phyloP scores from a whole-genome alignment of 2,888 invertebrate species.

The Pristionchus exspectatus region DNA sequence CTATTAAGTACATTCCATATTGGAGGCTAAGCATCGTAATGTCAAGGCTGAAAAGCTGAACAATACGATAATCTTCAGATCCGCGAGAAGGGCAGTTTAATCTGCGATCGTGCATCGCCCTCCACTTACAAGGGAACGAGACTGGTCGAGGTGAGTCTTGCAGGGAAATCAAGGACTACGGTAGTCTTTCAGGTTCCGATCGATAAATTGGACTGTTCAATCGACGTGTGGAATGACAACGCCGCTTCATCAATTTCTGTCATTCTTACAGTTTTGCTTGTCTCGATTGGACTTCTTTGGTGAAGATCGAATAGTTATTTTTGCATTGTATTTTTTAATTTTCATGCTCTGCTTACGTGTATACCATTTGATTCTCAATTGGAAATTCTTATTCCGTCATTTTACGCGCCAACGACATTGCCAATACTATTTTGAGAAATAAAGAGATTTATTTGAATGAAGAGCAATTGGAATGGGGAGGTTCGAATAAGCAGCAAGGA shows the following conservation, averaged over 20 bases:
- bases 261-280: background rate
- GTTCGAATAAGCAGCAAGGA: no score
- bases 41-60: no score
- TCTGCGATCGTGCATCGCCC: constrained; percentile 74
- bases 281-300: background rate
- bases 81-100: constrained; percentile 71
- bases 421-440: background rate
- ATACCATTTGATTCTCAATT: constrained; percentile 20
- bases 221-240: constrained; percentile 52
- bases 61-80: constrained; percentile 65
- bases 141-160: constrained; percentile 68
- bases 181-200: constrained; percentile 36
- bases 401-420: constrained; percentile 34
- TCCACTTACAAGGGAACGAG: constrained; percentile 69
- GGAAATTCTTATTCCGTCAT: constrained; percentile 26
- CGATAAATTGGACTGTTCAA: constrained; percentile 54
- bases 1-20: no score
- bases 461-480: no score
- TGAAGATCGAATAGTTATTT: background rate
- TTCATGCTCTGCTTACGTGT: constrained; percentile 16
- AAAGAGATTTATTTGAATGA: background rate
- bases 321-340: background rate
- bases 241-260: background rate
- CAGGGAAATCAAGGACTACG: background rate
- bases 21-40: no score